phyloP scores from a whole-genome alignment of 1,140 invertebrate genomes.

The Penaeus japonicus region DNA sequence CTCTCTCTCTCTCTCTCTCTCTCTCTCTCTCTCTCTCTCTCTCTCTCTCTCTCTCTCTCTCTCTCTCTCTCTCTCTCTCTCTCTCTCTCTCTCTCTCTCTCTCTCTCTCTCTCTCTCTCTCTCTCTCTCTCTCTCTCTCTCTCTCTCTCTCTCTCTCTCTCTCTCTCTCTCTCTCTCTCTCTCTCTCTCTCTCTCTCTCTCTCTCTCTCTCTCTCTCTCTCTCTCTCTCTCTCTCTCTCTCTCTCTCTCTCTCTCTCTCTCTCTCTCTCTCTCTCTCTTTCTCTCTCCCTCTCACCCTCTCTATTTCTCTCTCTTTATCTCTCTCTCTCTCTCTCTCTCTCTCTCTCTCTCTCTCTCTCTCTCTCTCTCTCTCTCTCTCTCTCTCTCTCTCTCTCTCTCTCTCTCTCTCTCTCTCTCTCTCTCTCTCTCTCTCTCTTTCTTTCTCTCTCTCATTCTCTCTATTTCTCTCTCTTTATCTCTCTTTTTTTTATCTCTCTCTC shows the following conservation, averaged over 20 bases:
- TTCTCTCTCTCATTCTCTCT: too few relatives aligned
- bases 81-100: neutral
- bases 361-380: neutral
- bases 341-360: neutral
- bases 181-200: neutral
- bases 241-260: neutral
- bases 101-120: neutral
- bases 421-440: too few relatives aligned
- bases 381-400: neutral
- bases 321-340: neutral
- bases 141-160: neutral
- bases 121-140: neutral
- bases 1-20: slow-evolving; percentile 20
- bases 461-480: too few relatives aligned
- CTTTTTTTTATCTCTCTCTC: too few relatives aligned
- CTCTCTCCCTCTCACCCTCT: neutral
- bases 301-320: neutral
- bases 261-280: neutral
- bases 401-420: neutral
- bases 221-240: neutral
- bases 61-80: slow-evolving; percentile 5
- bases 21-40: slow-evolving; percentile 20
- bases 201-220: neutral
- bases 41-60: neutral
- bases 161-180: neutral